phyloP scores from a whole-genome alignment of 2,888 invertebrate genomes.

The Troglohyphantes excavatus region DNA sequence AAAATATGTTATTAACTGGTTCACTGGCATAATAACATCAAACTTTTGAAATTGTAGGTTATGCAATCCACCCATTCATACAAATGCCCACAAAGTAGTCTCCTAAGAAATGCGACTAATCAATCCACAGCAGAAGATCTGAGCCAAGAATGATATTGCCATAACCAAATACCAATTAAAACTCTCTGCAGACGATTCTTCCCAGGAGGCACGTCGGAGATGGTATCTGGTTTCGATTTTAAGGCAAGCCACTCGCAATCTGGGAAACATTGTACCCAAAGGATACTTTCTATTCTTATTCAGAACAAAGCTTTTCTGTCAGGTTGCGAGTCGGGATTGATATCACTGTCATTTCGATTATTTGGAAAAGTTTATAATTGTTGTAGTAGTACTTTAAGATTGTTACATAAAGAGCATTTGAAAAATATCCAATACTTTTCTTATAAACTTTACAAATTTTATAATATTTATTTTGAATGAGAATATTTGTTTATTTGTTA shows the following conservation, averaged over 20 bases:
- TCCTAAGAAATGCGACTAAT: background rate
- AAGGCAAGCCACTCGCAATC: background rate
- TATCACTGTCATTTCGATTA: no score
- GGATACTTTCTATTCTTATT: background rate
- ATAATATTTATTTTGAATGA: no score
- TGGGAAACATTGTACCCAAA: background rate
- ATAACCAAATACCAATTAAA: conserved; percentile 7
- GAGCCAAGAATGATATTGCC: background rate
- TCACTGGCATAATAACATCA: no score
- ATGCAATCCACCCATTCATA: background rate
- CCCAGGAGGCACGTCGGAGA: background rate
- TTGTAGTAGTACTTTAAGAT: no score
- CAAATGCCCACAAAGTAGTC: background rate
- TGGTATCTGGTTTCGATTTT: background rate
- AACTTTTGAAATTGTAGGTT: no score
- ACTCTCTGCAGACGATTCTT: background rate
- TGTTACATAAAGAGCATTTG: no score
- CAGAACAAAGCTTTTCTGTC: background rate
- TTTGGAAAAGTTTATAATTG: no score
- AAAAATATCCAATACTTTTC: no score
- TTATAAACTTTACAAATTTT: no score
- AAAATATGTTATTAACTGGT: no score
- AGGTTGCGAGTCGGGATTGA: background rate
- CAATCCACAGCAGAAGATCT: background rate
- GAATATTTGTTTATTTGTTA: no score